Conservation (phyloP, 64 coral and sea anemone genomes). For the Stylophora pistillata region DNA sequence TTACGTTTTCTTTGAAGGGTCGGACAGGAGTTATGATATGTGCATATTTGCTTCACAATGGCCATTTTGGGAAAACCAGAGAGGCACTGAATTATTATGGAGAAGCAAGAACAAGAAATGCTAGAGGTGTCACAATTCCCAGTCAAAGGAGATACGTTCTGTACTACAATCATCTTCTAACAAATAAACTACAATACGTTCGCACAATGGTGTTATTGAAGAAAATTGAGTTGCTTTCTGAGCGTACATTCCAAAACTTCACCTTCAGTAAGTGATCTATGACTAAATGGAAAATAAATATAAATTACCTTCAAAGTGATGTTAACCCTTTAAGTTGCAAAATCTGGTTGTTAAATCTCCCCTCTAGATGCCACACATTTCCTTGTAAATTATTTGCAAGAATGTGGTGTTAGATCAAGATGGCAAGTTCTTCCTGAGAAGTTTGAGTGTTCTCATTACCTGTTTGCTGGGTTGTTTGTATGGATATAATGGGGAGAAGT, state of each 20-base stretch:
- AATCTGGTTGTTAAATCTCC: too few species aligned
- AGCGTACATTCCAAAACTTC: conserved; percentile 67
- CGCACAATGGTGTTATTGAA: conserved; percentile 87
- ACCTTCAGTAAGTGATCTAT: conserved; percentile 83
- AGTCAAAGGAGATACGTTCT: conserved; percentile 95
- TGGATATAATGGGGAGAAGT: too few species aligned
- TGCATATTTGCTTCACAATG: conserved; percentile 86
- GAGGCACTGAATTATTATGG: conserved; percentile 92
- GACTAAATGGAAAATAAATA: neutral
- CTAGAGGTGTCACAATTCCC: conserved; percentile 95
- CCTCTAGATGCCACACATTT: too few species aligned
- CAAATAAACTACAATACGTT: conserved; percentile 57
- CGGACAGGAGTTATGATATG: conserved; percentile 99
- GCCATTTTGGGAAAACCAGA: conserved; percentile 57
- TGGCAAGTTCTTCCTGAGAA: too few species aligned
- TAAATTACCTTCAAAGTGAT: too few species aligned
- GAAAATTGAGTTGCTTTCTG: conserved; percentile 59
- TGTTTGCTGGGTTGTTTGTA: too few species aligned
- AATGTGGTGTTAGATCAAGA: too few species aligned
- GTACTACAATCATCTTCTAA: conserved; percentile 79
- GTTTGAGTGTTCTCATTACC: too few species aligned
- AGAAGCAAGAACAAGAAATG: conserved; percentile 92
- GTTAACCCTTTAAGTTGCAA: too few species aligned
- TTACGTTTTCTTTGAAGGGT: conserved; percentile 50
- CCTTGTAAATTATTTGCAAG: too few species aligned